Percentiles rank a stretch among this genome's conserved stretches.
Evolutionary conservation across 2,113 vertebrate genomes (phyloP).

Genomic region (Cheilinus undulatus): DNA sequence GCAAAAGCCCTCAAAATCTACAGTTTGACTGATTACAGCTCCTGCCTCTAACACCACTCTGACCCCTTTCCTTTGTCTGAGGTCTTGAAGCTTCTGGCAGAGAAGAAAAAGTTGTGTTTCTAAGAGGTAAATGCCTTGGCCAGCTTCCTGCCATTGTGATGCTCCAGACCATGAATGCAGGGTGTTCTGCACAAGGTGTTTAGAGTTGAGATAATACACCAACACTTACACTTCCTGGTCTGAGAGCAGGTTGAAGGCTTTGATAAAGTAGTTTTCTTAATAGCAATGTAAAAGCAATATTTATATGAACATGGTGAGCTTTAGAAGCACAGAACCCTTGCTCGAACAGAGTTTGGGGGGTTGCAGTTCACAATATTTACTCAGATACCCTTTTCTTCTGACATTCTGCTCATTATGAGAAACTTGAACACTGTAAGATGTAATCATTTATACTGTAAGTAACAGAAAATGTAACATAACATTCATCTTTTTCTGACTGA

Average conservation of each 20-base stretch:
- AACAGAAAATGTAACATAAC: too few relatives aligned
- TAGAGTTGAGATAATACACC: slow-evolving; percentile 21
- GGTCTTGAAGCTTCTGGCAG: slow-evolving; percentile 2
- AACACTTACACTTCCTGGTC: slow-evolving; percentile 10
- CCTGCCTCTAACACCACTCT: slow-evolving; percentile 14
- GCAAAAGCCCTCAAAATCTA: slow-evolving; percentile 1
- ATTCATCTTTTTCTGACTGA: too few relatives aligned
- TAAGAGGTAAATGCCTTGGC: slow-evolving; percentile 16
- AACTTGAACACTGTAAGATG: too few relatives aligned
- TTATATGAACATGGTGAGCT: slow-evolving; percentile 1
- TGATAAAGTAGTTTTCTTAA: not conserved
- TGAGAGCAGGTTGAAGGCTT: not conserved
- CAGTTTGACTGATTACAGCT: slow-evolving; percentile 41
- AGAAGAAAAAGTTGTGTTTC: slow-evolving; percentile 44
- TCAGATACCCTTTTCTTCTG: too few relatives aligned
- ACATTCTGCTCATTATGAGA: too few relatives aligned
- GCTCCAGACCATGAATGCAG: slow-evolving; percentile 1
- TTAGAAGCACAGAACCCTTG: not conserved
- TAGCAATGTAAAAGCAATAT: too few relatives aligned
- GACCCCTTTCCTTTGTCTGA: slow-evolving; percentile 11
- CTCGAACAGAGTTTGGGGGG: too few relatives aligned
- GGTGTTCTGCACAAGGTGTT: slow-evolving; percentile 20
- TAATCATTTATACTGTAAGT: too few relatives aligned
- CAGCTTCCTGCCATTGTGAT: slow-evolving; percentile 70
- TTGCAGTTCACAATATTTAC: too few relatives aligned